Conservation (phyloP, 1,140 invertebrate genomes). For the Aricia agestis region DNA sequence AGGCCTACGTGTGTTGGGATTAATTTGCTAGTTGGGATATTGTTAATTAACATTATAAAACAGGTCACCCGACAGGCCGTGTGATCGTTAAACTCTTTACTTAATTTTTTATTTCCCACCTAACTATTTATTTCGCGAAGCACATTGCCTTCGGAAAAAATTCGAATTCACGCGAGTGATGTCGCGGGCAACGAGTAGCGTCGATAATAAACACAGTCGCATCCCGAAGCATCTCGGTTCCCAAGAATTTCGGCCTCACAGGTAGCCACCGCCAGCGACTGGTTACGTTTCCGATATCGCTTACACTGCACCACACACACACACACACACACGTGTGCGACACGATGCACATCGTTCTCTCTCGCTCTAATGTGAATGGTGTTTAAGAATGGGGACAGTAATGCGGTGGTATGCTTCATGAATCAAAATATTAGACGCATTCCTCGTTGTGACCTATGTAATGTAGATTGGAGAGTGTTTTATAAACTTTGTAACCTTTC, state of each 20-base stretch:
- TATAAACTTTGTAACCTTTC: too few species aligned
- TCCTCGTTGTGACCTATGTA: too few species aligned
- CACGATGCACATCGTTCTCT: background rate
- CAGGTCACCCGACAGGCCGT: too few species aligned
- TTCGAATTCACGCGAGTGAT: too few species aligned
- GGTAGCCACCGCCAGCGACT: constrained; percentile 39
- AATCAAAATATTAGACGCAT: background rate
- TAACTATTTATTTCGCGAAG: too few species aligned
- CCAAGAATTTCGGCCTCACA: constrained; percentile 46
- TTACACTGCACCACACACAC: constrained; percentile 10
- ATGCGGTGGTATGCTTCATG: background rate
- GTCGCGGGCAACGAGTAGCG: background rate
- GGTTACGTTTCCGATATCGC: constrained; percentile 26
- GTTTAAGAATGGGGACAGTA: background rate
- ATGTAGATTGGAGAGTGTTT: too few species aligned
- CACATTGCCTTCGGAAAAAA: too few species aligned
- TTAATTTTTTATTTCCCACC: too few species aligned
- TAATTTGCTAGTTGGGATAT: too few species aligned
- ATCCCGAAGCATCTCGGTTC: constrained; percentile 43
- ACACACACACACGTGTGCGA: constrained; percentile 19
- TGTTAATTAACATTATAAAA: too few species aligned
- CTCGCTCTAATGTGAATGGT: background rate
- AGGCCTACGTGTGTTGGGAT: too few species aligned
- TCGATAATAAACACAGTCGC: constrained; percentile 7
- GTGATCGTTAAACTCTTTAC: too few species aligned